phyloP scores from a whole-genome alignment of 2,888 invertebrate genomes.

The Agrypnus murinus region DNA sequence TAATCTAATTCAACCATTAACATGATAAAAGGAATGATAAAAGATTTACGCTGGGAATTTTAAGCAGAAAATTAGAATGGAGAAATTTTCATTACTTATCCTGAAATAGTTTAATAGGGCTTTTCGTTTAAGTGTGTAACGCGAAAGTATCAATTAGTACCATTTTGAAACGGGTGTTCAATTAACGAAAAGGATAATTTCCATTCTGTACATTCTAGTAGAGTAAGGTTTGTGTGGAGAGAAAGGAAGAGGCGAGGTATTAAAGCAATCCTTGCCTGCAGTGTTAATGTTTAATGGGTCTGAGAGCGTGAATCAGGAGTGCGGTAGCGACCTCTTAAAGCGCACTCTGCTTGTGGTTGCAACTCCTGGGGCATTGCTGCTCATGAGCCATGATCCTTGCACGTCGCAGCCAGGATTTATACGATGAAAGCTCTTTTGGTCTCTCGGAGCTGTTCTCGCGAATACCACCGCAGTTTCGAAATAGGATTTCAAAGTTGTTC shows the following conservation, averaged over 20 bases:
- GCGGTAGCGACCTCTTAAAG: constrained; percentile 65
- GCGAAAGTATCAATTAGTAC: constrained; percentile 40
- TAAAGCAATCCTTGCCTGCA: constrained; percentile 67
- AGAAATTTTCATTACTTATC: constrained; percentile 33
- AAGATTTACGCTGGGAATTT: too few species aligned
- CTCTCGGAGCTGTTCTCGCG: constrained; percentile 49
- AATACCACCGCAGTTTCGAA: constrained; percentile 43
- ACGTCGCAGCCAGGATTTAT: constrained; percentile 53
- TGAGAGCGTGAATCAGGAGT: constrained; percentile 68
- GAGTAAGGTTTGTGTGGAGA: constrained; percentile 53
- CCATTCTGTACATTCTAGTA: constrained; percentile 49
- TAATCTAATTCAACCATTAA: too few species aligned
- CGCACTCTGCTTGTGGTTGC: constrained; percentile 68
- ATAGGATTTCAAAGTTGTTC: constrained; percentile 47
- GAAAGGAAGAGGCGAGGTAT: constrained; percentile 52
- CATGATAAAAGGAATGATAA: too few species aligned
- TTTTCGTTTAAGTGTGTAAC: constrained; percentile 33
- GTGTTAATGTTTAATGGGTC: constrained; percentile 71
- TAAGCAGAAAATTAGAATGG: too few species aligned
- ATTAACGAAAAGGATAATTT: constrained; percentile 50
- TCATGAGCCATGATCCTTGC: constrained; percentile 52
- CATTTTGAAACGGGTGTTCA: constrained; percentile 42
- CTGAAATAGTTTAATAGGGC: constrained; percentile 31
- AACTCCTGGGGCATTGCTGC: constrained; percentile 53
- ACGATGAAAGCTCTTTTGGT: constrained; percentile 52